A percentile compares a stretch with the other conserved stretches of the same genome.
phyloP scores from a whole-genome alignment of 2,113 vertebrate species.

The Rissa tridactyla region DNA sequence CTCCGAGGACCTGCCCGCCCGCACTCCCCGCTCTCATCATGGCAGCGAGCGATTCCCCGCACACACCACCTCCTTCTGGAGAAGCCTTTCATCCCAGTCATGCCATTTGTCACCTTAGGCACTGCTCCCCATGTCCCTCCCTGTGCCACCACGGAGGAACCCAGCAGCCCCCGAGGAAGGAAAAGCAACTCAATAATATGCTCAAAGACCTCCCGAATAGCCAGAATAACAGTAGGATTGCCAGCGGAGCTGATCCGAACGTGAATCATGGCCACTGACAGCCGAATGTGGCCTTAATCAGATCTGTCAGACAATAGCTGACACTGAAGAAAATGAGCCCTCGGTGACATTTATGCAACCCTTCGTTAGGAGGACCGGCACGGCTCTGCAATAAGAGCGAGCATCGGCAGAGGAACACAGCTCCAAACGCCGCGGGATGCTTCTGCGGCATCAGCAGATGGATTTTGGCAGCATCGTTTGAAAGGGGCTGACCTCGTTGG shows the following conservation, averaged over 20 bases:
- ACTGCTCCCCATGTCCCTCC: not conserved
- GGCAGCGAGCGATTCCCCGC: accelerated
- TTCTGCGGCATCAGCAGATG: not conserved
- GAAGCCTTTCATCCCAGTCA: not conserved
- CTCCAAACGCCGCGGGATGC: not conserved
- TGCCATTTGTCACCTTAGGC: not conserved
- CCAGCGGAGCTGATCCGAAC: not conserved
- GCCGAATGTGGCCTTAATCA: not conserved
- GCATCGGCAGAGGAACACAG: not conserved
- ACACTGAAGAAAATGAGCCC: not conserved
- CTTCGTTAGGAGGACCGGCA: not conserved
- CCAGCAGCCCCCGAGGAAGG: not conserved
- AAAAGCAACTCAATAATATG: not conserved
- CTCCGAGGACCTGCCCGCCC: not conserved
- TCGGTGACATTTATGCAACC: not conserved
- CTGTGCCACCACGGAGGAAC: not conserved
- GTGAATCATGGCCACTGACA: not conserved
- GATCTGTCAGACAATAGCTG: constrained; percentile 31
- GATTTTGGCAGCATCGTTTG: not conserved
- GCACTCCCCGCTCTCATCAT: not conserved
- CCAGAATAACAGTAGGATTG: not conserved
- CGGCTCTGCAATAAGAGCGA: accelerated
- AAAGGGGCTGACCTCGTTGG: not conserved
- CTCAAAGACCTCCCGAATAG: not conserved
- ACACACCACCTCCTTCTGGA: not conserved